A percentile compares a stretch with the other conserved stretches of the same genome.
Conservation (phyloP, 2,797 vertebrate species). For the Microctenopoma stevenorrisi region DNA sequence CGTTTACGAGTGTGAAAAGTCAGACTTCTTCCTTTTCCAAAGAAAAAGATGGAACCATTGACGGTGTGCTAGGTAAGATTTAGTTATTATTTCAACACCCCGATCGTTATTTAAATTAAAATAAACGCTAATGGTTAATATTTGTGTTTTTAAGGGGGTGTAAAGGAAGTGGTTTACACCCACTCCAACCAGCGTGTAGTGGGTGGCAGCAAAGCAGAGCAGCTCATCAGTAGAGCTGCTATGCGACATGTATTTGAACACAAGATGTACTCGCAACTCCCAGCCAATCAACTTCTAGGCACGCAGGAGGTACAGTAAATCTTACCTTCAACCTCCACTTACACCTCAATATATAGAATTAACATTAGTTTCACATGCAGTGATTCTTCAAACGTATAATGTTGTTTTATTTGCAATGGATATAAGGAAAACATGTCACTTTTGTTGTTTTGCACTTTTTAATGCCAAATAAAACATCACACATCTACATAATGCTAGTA, state of each 20-base stretch:
- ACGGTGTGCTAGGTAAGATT: conserved; percentile 71
- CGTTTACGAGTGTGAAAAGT: conserved; percentile 53
- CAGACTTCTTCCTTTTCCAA: conserved; percentile 20
- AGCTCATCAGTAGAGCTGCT: conserved; percentile 90
- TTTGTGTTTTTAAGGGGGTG: conserved; percentile 79
- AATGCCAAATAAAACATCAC: background rate
- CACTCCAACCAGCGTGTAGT: conserved; percentile 96
- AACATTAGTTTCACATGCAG: no score
- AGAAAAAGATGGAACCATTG: conserved; percentile 57
- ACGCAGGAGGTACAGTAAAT: conserved; percentile 84
- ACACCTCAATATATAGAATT: background rate
- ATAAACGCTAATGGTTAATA: background rate
- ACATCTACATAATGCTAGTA: background rate
- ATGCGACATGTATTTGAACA: conserved; percentile 90
- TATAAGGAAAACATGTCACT: no score
- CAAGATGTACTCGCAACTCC: conserved; percentile 92
- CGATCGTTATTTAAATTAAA: background rate
- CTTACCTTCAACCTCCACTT: background rate
- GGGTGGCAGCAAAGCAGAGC: conserved; percentile 94
- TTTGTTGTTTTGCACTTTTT: no score
- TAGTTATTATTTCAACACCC: background rate
- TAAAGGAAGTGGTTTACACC: conserved; percentile 89
- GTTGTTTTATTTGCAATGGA: background rate
- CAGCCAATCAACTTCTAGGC: conserved; percentile 87
- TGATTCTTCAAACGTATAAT: background rate